Base-by-base conservation (phyloP, 2,797 vertebrate genomes). In the Oryzias dopingdopingensis region DNA sequence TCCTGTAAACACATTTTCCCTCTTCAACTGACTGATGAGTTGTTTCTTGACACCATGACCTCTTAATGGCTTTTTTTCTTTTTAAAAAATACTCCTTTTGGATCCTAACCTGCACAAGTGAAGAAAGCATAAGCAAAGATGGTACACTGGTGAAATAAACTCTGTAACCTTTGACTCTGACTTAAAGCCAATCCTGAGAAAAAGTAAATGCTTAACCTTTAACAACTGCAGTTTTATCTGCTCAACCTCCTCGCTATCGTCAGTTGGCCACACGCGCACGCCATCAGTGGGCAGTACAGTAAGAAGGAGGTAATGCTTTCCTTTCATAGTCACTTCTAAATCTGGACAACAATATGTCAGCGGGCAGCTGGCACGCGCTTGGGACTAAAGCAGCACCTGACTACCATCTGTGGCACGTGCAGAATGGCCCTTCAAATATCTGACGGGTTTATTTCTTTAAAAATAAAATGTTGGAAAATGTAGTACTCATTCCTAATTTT, bases 241-340 rank as follows among this genome's bases (percentile, higher is more conserved):
- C 58, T 59, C 42, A 37, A 52, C 7, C 51, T 61, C 66, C 50
- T 61, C 63, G 74, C 59, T 69, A 77, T 84, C 77, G 60, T 71
- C 62, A 59, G 42, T 22, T 58, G 61, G 56, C 64, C 63, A 26
- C 13, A 29, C 65, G 44, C 76, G 72, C 53, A 43, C 32, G 74
- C 67, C 50, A 67, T 68, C 58, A 77, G 81, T 60, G 74, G 59
- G 60, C 40, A 0, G 46, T 83, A 75, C 84, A 79, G 82, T 70
- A 77, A 64, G 76, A 75, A 76, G 74, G 56, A 42, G 29, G 67
- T 72, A 67, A 85, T 82, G 83, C 84, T 88, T 87, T 87, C 86
- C 88, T 83, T 84, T 86, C 77, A 75, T 75, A 84, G 86, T 89
- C 88, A 88, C 79, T 82, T 88, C 89, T 90, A 90, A 87, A 88